Evolutionary conservation across 2,888 invertebrate genomes (phyloP), one percentile per base, ranked within the genome.

Genomic region (Lycophotia porphyrea): DNA sequence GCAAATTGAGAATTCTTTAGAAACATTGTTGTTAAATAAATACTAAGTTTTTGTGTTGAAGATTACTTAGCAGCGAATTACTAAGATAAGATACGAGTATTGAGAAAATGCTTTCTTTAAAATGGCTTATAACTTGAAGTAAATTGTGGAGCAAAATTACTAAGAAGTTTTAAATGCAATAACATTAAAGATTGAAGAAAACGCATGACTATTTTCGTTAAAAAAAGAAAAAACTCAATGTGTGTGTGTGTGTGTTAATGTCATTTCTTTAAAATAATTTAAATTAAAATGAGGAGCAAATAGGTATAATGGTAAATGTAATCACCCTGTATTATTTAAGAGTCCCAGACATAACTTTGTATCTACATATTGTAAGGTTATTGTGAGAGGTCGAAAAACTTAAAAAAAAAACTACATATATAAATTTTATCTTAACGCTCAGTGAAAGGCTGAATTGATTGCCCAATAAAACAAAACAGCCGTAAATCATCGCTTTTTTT

Each of bases 1-100:
- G 18, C 21, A 52, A 69, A 80, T 64, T 71, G 42, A 5, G 42
- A 44, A 52, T 72, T 77, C 34, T 60, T 60, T 31, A 24, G 21
- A 47, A 55, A 58, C 24, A 21, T 64, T 60, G 4, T n/a, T 31
- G n/a, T 31, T 39, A 24, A 24, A 49, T 34, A 63, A 47, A 69
- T 42, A 74, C 24, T n/a, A n/a, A 36, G 63, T 27, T n/a, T 64
- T 67, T 67, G n/a, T 15, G 8, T 66, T 55, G 34, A 24, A 3
- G 11, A 44, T 58, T 52, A 67, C 31, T 27, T 63, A 11, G 24
- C 0, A 36, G 15, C 7, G 42, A 24, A 68, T 55, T 55, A 31
- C 15, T 18, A 4, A 66, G n/a, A 49, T 34, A 34, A 69, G 42
- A 24, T 34, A 68, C 8, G 1, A 31, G 21, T 58, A 24, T 34